These are phyloP conservation scores for Eriocheir sinensis DNA, from an alignment of 1,140 invertebrate species.

Conservation along the genomic window DNA sequence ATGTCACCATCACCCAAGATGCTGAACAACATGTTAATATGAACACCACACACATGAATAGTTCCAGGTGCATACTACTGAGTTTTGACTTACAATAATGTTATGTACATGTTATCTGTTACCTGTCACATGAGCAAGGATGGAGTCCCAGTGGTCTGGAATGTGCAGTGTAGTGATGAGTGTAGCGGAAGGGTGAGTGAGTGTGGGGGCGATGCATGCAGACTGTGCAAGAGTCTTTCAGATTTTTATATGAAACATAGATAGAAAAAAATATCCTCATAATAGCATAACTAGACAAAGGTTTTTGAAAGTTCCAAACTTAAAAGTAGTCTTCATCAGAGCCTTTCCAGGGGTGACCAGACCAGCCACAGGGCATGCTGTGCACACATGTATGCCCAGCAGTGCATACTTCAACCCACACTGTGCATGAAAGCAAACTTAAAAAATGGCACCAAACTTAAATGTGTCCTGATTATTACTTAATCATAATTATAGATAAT, in stretches of 20 bases:
- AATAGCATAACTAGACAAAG: neutral
- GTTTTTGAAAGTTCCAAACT: neutral
- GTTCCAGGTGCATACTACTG: neutral
- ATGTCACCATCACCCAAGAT: neutral
- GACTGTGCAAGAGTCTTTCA: neutral
- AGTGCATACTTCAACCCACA: neutral
- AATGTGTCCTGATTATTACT: neutral
- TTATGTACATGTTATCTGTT: neutral
- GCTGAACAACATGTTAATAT: neutral
- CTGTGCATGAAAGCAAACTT: neutral
- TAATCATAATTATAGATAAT: neutral
- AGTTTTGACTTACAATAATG: neutral
- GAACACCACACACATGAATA: neutral
- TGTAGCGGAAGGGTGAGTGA: neutral
- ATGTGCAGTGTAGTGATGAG: neutral
- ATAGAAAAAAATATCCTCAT: slow-evolving; percentile 16
- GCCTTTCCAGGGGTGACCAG: neutral
- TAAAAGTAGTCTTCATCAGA: neutral
- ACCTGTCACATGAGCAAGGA: neutral
- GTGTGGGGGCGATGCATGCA: no score
- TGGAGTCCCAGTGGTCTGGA: neutral
- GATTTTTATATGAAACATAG: neutral
- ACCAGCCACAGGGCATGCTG: no score
- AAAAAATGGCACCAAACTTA: neutral
- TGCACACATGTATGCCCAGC: neutral